Conservation (phyloP, 2,113 vertebrate species). For the Scolopax mira region DNA sequence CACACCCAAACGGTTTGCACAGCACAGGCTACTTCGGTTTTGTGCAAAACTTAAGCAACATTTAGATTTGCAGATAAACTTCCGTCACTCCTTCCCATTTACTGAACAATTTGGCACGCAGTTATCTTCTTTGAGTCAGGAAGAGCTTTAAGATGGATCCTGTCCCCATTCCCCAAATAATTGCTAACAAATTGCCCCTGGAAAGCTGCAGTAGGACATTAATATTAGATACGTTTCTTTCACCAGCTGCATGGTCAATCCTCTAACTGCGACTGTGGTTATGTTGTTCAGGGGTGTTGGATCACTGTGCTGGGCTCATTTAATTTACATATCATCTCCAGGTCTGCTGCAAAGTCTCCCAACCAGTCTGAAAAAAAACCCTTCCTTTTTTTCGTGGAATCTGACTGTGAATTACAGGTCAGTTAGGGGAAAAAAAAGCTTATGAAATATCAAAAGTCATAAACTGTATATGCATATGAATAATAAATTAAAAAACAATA, state of each 20-base stretch:
- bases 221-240: background rate
- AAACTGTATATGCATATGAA: background rate
- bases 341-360: background rate
- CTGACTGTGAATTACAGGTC: background rate
- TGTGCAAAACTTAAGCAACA: background rate
- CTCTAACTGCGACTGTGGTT: background rate
- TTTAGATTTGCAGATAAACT: background rate
- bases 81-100: background rate
- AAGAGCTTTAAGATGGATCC: background rate
- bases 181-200: background rate
- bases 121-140: background rate
- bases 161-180: background rate
- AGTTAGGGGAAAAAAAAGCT: background rate
- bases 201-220: background rate
- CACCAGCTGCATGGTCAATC: background rate
- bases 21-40: background rate
- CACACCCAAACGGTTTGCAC: too few relatives aligned
- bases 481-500: constrained; percentile 29
- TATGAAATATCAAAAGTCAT: background rate
- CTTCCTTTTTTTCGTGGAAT: background rate
- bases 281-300: background rate
- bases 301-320: background rate
- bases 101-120: background rate
- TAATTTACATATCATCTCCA: background rate
- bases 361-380: background rate